Conservation (phyloP, 2,113 vertebrate genomes). For the Sorex araneus region DNA sequence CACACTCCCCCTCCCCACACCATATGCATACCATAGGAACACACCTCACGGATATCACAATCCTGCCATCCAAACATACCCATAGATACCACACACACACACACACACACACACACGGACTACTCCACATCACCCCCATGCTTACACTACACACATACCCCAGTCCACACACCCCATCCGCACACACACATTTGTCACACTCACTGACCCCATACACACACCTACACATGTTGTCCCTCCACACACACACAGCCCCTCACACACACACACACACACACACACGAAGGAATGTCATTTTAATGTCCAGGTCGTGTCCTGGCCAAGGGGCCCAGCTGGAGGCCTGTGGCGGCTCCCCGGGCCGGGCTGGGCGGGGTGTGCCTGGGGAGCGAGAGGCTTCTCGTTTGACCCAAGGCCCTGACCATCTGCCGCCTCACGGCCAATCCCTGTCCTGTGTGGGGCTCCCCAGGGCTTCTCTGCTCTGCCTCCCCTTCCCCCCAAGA, state of each 20-base stretch:
- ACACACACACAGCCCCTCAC: neutral
- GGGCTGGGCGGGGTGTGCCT: neutral
- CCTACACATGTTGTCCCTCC: too few relatives aligned
- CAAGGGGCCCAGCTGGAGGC: neutral
- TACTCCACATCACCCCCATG: too few relatives aligned
- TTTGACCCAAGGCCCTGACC: neutral
- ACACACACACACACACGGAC: neutral
- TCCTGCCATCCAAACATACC: too few relatives aligned
- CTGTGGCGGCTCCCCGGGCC: fast-evolving
- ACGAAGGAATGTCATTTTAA: neutral
- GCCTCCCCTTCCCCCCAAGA: too few relatives aligned
- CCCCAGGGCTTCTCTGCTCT: neutral
- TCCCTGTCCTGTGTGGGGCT: neutral
- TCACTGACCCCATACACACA: too few relatives aligned
- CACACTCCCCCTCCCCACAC: too few relatives aligned
- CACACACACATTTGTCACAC: too few relatives aligned
- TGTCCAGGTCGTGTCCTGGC: neutral
- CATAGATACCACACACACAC: neutral
- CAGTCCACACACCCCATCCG: neutral
- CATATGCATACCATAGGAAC: too few relatives aligned
- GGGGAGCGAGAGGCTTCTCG: neutral
- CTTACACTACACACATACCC: neutral
- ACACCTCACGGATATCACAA: too few relatives aligned
- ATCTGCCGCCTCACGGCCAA: neutral
- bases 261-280: neutral